Percentiles rank a stretch among this genome's conserved stretches.
Conservation (phyloP, 2,797 vertebrate genomes). For the Malurus leucopterus region DNA sequence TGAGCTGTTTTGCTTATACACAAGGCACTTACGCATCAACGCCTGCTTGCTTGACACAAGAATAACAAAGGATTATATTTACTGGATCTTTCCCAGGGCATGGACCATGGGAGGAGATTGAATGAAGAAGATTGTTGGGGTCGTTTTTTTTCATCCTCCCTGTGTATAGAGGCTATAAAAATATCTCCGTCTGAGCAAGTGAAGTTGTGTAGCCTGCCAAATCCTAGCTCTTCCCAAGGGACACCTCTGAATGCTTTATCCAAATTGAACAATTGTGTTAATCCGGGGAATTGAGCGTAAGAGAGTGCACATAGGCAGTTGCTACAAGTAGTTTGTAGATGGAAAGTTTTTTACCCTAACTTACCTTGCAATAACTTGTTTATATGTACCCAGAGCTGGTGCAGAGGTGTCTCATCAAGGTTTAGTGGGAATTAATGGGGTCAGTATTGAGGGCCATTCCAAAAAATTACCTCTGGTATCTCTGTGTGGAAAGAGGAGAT, state of each 20-base stretch:
- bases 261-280: not conserved
- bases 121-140: not conserved
- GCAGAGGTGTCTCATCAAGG: not conserved
- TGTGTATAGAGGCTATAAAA: not conserved
- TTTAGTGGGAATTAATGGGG: not conserved
- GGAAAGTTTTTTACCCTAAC: not conserved
- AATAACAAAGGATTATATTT: not conserved
- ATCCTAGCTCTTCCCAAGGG: not conserved
- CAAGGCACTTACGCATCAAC: not conserved
- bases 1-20: not conserved
- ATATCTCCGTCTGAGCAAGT: not conserved
- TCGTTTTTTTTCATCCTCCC: not conserved
- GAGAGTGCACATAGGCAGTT: not conserved
- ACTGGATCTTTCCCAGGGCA: not conserved
- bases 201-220: not conserved
- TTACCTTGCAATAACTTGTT: slow-evolving; percentile 2
- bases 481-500: not conserved
- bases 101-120: not conserved
- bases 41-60: not conserved
- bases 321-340: not conserved
- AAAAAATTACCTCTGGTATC: not conserved
- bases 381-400: not conserved
- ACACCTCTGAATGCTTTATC: not conserved
- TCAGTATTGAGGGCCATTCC: not conserved
- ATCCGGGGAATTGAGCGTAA: not conserved